Percentiles rank a stretch among this genome's conserved stretches.
Evolutionary conservation across 2,113 vertebrate species (phyloP).

Genomic region (Anarhynchus alexandrinus): DNA sequence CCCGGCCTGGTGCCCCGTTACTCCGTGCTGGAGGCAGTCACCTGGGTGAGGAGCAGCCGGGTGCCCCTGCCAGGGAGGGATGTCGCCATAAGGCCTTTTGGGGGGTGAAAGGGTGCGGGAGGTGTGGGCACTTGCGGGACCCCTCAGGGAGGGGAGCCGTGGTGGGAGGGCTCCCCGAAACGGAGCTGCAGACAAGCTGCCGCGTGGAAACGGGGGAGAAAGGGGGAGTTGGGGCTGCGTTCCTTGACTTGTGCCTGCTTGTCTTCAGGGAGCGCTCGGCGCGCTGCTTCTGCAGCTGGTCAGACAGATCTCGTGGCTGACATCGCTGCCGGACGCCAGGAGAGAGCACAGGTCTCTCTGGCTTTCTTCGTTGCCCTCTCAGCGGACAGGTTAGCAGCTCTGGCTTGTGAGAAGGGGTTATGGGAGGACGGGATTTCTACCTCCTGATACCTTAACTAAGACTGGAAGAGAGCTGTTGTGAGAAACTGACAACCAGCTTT

Average conservation of each 20-base stretch:
- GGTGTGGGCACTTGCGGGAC: background rate
- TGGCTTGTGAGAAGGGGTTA: background rate
- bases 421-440: background rate
- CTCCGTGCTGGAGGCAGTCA: conserved; percentile 50
- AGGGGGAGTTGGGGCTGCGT: fast-evolving
- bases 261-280: conserved; percentile 2
- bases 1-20: background rate
- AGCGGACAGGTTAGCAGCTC: conserved; percentile 27
- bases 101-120: background rate
- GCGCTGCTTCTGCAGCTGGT: conserved; percentile 51
- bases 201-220: fast-evolving
- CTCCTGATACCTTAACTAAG: fast-evolving
- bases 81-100: background rate
- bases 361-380: background rate
- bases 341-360: background rate
- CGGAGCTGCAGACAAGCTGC: background rate
- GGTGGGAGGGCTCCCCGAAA: background rate
- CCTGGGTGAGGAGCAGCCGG: conserved; percentile 37
- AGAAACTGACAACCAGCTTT: background rate
- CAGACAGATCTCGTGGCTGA: background rate
- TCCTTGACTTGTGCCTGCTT: background rate
- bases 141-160: no score
- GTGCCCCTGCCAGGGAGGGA: no score
- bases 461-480: background rate
- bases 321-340: background rate